These are phyloP conservation scores for Chironomus tepperi DNA, from an alignment of 1,140 invertebrate species.

Conservation along the genomic window DNA sequence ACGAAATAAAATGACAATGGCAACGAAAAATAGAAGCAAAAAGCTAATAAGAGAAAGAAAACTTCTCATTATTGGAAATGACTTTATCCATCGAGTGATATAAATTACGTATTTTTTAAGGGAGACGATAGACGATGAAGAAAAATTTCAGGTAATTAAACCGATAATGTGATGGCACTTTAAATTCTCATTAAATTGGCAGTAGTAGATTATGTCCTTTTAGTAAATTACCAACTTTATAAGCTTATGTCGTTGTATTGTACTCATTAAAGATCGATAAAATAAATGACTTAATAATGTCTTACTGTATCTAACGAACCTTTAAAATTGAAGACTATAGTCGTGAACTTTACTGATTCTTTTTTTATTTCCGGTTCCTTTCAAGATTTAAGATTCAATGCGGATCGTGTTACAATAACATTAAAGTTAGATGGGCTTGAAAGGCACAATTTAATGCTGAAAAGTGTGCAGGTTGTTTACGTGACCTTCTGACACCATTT, in stretches of 20 bases:
- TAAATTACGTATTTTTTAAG: background rate
- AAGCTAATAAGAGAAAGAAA: too few relatives aligned
- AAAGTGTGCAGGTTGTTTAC: too few relatives aligned
- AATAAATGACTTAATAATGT: background rate
- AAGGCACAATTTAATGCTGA: too few relatives aligned
- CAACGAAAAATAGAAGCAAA: too few relatives aligned
- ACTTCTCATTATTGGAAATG: too few relatives aligned
- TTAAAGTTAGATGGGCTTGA: background rate
- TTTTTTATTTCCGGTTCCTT: background rate
- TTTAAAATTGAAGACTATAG: background rate
- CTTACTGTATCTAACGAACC: background rate
- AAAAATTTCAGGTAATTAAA: conserved; percentile 8
- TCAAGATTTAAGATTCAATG: background rate
- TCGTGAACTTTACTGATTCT: background rate
- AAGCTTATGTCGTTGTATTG: background rate
- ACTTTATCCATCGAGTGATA: background rate
- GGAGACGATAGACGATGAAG: background rate
- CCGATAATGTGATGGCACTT: conserved; percentile 11
- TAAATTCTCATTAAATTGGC: background rate
- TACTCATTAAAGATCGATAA: conserved; percentile 8
- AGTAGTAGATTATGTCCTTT: background rate
- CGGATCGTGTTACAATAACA: background rate
- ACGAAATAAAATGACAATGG: too few relatives aligned
- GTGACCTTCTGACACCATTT: too few relatives aligned
- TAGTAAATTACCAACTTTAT: background rate